Evolutionary conservation across 2,888 invertebrate species (phyloP).

Genomic region (Embidobia sp.): DNA sequence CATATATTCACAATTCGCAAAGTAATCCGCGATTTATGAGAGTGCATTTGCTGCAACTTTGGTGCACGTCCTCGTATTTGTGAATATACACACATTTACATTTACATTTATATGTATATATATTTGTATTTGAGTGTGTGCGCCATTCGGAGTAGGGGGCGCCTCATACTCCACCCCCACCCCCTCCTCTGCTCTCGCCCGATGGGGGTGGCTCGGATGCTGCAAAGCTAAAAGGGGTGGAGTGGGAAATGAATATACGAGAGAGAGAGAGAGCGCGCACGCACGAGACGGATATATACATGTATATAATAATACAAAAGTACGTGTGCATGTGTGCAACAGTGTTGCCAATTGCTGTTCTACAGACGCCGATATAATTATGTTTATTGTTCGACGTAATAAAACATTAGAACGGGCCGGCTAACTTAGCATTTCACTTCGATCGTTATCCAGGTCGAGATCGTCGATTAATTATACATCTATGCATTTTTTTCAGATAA

Average conservation of each 20-base stretch:
- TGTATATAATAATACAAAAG: slow-evolving; percentile 21
- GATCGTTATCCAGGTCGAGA: slow-evolving; percentile 17
- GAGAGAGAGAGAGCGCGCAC: not conserved
- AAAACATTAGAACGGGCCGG: slow-evolving; percentile 16
- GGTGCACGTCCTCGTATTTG: slow-evolving; percentile 31
- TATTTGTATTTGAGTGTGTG: slow-evolving; percentile 22
- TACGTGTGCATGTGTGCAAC: slow-evolving; percentile 20
- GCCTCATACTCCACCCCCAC: slow-evolving; percentile 1
- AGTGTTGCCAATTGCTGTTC: slow-evolving; percentile 40
- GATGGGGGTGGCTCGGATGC: slow-evolving; percentile 42
- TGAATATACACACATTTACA: slow-evolving; percentile 14
- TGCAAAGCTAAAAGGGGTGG: slow-evolving; percentile 41
- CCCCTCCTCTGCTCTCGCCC: not conserved
- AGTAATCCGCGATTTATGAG: slow-evolving; percentile 70
- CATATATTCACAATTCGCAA: slow-evolving; percentile 60
- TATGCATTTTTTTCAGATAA: not conserved
- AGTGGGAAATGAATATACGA: slow-evolving; percentile 47
- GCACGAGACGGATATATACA: not conserved
- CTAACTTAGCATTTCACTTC: slow-evolving; percentile 13
- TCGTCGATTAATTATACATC: slow-evolving; percentile 13
- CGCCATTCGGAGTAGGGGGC: slow-evolving; percentile 19
- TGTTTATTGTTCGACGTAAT: slow-evolving; percentile 36
- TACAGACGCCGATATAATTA: slow-evolving; percentile 34
- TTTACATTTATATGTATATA: not conserved
- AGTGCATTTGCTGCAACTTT: slow-evolving; percentile 64